Conservation (phyloP, 1,140 invertebrate species). For the Dendroctonus ponderosae region DNA sequence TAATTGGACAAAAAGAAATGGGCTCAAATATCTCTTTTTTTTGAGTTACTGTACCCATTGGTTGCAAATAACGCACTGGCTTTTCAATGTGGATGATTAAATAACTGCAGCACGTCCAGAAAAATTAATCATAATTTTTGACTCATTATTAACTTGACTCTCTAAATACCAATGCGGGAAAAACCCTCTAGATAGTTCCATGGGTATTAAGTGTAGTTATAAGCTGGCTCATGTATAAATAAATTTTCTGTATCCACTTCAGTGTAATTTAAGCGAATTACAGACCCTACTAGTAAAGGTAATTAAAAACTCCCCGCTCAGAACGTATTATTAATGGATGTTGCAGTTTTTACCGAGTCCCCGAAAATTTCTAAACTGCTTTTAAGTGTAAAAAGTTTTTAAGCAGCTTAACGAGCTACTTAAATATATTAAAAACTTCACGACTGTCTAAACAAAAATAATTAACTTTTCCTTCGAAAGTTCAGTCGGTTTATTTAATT, state of each 20-base stretch:
- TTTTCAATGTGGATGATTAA: no score
- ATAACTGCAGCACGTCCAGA: no score
- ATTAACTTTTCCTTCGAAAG: slow-evolving; percentile 6
- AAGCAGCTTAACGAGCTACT: slow-evolving; percentile 23
- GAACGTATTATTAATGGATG: slow-evolving; percentile 25
- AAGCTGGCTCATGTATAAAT: slow-evolving; percentile 7
- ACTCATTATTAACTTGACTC: no score
- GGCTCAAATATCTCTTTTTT: no score
- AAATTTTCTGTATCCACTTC: slow-evolving; percentile 15
- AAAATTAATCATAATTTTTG: no score
- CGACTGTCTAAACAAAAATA: slow-evolving; percentile 13
- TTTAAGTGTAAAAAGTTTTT: slow-evolving; percentile 16
- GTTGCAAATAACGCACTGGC: no score
- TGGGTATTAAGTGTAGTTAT: no score
- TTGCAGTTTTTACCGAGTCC: slow-evolving; percentile 17
- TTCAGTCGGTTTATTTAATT: no score
- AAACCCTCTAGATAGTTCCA: no score
- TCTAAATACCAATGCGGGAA: no score
- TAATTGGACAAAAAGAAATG: no score
- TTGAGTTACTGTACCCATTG: no score
- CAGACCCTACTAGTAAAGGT: slow-evolving; percentile 9
- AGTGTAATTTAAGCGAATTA: slow-evolving; percentile 12
- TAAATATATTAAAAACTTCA: slow-evolving; percentile 15
- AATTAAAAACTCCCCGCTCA: slow-evolving; percentile 22
- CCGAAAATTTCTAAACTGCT: slow-evolving; percentile 11